Evolutionary conservation across 2,113 vertebrate genomes (phyloP).

Genomic region (Entomyzon cyanotis): DNA sequence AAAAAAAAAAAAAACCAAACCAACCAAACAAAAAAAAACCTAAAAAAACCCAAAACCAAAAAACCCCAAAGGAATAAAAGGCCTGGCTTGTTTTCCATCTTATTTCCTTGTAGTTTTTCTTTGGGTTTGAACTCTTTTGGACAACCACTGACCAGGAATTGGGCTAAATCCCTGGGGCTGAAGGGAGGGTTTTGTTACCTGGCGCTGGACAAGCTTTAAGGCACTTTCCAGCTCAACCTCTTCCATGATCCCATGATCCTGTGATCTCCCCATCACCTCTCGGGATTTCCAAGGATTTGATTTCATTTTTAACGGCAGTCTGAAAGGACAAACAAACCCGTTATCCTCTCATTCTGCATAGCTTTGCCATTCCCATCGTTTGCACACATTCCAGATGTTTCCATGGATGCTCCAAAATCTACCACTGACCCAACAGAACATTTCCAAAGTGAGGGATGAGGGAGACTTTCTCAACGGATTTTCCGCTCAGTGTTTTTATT

Average conservation of each 20-base stretch:
- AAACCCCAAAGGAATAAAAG: not conserved
- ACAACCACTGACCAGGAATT: rapidly evolving
- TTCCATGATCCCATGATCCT: not conserved
- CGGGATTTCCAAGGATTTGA: slow-evolving; percentile 70
- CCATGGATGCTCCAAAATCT: not conserved
- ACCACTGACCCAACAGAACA: not conserved
- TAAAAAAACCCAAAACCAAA: too few species aligned
- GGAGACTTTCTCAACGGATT: not conserved
- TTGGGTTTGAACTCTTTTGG: not conserved
- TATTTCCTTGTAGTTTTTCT: not conserved
- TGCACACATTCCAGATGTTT: not conserved
- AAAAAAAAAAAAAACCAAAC: not conserved
- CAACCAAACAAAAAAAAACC: too few species aligned
- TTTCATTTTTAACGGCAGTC: slow-evolving; percentile 56
- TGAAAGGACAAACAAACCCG: not conserved
- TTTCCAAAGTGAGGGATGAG: not conserved
- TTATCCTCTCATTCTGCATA: not conserved
- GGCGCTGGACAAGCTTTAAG: rapidly evolving
- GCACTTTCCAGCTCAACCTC: not conserved
- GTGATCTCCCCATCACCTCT: slow-evolving; percentile 50
- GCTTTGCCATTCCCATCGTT: not conserved
- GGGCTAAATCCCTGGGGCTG: not conserved
- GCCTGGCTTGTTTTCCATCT: rapidly evolving
- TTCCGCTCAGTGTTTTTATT: rapidly evolving
- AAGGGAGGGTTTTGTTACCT: not conserved